Percentiles rank a stretch among this genome's conserved stretches.
Evolutionary conservation across 2,113 vertebrate genomes (phyloP).

Genomic region (Neotragus pygmaeus): DNA sequence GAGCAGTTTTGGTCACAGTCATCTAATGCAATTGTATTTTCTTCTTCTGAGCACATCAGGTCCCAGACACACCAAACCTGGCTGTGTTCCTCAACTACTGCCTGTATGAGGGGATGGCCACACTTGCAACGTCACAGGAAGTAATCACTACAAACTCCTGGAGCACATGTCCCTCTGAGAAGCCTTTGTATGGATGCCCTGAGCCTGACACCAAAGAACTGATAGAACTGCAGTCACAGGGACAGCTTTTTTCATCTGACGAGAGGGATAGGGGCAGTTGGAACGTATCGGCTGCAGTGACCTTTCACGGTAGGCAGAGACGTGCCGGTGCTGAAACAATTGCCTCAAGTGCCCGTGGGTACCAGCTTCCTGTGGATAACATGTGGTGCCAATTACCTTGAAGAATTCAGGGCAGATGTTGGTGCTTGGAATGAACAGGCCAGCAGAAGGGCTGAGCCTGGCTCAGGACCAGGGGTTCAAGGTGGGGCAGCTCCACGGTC

Average conservation of each 20-base stretch:
- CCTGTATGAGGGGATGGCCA: not conserved
- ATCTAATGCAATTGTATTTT: not conserved
- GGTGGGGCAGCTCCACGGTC: not conserved
- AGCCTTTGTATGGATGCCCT: not conserved
- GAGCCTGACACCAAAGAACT: not conserved
- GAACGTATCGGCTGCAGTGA: slow-evolving; percentile 66
- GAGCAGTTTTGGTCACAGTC: not conserved
- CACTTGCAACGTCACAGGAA: not conserved
- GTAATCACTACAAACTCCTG: slow-evolving; percentile 7
- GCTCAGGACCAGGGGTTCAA: slow-evolving; percentile 11
- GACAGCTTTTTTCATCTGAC: slow-evolving; percentile 51
- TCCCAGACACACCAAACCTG: not conserved
- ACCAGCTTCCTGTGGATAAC: slow-evolving; percentile 79
- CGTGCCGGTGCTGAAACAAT: slow-evolving; percentile 79
- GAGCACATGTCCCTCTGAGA: not conserved
- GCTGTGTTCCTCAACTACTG: not conserved
- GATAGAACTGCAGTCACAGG: slow-evolving; percentile 41
- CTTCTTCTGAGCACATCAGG: not conserved
- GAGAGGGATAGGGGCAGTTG: slow-evolving; percentile 42
- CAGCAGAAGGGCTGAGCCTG: slow-evolving; percentile 38
- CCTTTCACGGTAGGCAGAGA: slow-evolving; percentile 77
- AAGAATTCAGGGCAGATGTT: slow-evolving; percentile 78
- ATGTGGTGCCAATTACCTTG: slow-evolving; percentile 80
- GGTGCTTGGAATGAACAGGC: slow-evolving; percentile 78
- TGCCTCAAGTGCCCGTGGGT: slow-evolving; percentile 77